Base-by-base conservation (phyloP, 1,140 invertebrate species). In the Acromyrmex echinatior region DNA sequence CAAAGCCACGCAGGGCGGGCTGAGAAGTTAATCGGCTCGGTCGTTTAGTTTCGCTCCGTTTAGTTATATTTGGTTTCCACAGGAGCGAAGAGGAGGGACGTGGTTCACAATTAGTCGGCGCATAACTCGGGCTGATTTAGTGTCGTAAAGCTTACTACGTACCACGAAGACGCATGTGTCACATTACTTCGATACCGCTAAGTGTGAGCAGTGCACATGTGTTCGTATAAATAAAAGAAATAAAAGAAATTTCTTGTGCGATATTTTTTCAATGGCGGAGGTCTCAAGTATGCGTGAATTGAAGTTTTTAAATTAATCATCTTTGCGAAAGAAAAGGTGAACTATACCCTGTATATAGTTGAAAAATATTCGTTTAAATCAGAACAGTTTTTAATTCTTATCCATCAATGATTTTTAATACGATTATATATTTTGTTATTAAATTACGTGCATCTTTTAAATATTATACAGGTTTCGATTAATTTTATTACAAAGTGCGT, bases 61-160 rank as follows among this genome's bases (percentile, higher is more conserved):
- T 95, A 94, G 94, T 95, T 95, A 95, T 95, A 95, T 95, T 95
- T 95, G 94, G 95, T 94, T 88, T 88, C 73, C 89, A 89, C 87
- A 88, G 91, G 92, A 91, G 88, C 70, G 88, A 91, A 89, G 81
- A 79, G 74, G 62, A 88, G 90, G 88, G 92, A 92, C 87, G 87
- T 79, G 86, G 89, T 91, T 94, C 93, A 93, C 94, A 95, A 95
- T 95, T 95, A 95, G 94, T 95, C 94, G 94, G 79, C 94, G 92
- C 93, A 95, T 95, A 95, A 95, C 93, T 95, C 91, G 82, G 68
- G 56, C 92, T 94, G 93, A 95, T 95, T 95, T 95, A 95, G 87
- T 90, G 92, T 76, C 85, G 60, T 79, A 73, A 86, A 89, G 84
- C 85, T 89, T 88, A 84, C 87, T 74, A 84, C 70, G 49, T 28